phyloP scores from a whole-genome alignment of 2,797 vertebrate species.

The Parotocinclus haroldoi region DNA sequence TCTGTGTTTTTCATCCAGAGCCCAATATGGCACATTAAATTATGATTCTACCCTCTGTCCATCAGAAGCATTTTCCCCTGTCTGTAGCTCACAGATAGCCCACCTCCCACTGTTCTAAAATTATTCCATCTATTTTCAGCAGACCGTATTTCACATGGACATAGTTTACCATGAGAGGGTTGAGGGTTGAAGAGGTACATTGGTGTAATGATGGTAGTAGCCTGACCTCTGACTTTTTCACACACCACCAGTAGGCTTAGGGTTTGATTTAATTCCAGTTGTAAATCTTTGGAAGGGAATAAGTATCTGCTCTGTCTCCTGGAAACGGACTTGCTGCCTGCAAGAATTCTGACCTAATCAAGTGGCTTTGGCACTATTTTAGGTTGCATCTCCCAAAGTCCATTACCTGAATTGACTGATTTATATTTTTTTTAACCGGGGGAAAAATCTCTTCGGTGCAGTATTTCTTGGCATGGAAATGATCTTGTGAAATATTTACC shows the following conservation, averaged over 20 bases:
- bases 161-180: constrained; percentile 15
- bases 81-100: constrained; percentile 20
- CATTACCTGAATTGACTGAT: too few relatives aligned
- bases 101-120: neutral
- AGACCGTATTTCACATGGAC: constrained; percentile 10
- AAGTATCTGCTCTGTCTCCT: constrained; percentile 50
- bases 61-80: constrained; percentile 18
- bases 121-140: constrained; percentile 30
- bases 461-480: too few relatives aligned
- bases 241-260: constrained; percentile 18
- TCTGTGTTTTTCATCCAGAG: too few relatives aligned
- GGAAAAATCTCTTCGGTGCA: too few relatives aligned
- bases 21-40: too few relatives aligned
- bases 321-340: constrained; percentile 45
- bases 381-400: too few relatives aligned
- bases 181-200: constrained; percentile 21
- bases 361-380: too few relatives aligned
- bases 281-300: constrained; percentile 61
- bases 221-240: constrained; percentile 17
- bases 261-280: constrained; percentile 66
- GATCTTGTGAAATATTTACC: too few relatives aligned
- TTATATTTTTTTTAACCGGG: too few relatives aligned
- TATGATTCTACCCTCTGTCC: constrained; percentile 1
- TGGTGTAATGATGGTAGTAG: constrained; percentile 17
- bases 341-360: constrained; percentile 47